phyloP scores from a whole-genome alignment of 2,797 vertebrate genomes.

The Danionella dracula region DNA sequence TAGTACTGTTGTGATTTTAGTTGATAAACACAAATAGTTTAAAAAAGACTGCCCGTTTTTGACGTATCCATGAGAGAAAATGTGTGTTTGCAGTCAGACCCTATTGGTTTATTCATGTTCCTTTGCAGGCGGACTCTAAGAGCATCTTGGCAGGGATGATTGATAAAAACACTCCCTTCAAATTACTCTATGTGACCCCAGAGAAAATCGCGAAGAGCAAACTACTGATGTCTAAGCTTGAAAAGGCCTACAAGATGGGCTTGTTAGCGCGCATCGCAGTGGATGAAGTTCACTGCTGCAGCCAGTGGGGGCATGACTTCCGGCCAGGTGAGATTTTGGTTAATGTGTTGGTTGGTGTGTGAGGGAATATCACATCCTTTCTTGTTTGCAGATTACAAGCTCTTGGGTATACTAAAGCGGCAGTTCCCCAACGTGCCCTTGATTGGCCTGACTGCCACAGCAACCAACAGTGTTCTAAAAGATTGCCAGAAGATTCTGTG shows the following conservation, averaged over 20 bases:
- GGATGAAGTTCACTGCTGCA: constrained; percentile 97
- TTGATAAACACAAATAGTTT: too few species aligned
- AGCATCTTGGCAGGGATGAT: constrained; percentile 80
- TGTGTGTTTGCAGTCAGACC: too few species aligned
- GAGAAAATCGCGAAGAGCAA: constrained; percentile 98
- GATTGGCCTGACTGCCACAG: constrained; percentile 91
- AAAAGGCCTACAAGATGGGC: constrained; percentile 84
- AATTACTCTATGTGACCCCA: constrained; percentile 92
- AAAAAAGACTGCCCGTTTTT: too few species aligned
- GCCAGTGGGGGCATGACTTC: constrained; percentile 98
- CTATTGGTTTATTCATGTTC: background rate
- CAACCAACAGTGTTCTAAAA: constrained; percentile 83
- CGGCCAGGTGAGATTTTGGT: constrained; percentile 76
- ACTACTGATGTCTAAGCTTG: constrained; percentile 91
- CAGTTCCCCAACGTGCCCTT: constrained; percentile 86
- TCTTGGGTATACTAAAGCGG: constrained; percentile 93
- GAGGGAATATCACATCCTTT: too few species aligned
- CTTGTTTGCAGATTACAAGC: constrained; percentile 81
- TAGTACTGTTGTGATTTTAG: too few species aligned
- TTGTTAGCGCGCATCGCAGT: constrained; percentile 81
- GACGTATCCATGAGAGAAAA: too few species aligned
- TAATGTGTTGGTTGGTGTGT: too few species aligned
- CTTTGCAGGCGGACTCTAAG: constrained; percentile 80
- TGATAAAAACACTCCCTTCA: constrained; percentile 71
- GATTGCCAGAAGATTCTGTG: constrained; percentile 91